Evolutionary conservation across 1,140 invertebrate genomes (phyloP), one percentile per base, ranked within the genome.

Genomic region (Papilio polyxenes): DNA sequence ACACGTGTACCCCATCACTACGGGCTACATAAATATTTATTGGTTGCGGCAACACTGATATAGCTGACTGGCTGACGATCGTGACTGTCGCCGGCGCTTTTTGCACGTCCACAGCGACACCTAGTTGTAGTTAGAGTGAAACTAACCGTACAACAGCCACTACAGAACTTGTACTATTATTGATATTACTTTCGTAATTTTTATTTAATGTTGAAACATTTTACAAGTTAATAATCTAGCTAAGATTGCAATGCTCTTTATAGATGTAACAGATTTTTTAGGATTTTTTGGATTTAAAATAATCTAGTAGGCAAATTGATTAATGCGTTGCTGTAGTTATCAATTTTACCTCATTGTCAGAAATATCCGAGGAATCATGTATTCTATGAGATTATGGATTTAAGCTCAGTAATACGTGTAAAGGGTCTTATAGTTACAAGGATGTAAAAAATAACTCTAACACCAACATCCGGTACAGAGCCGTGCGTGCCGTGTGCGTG

Each of bases 391-490:
- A 5, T 49, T 49, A 75, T 49, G 44, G 8, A 75, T 10, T 49
- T 37, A 48, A 48, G 17, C 17, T 79, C 10, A 17, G 23, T 13
- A 13, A 72, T 37, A 20, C 49, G 13, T 20, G 56, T 59, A 72
- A 17, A 72, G 11, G 65, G 23, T 8, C 31, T 37, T 40, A 72
- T 62, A 48, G 37, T 11, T 79, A 15, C 1, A 79, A 62, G 77
- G 77, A 79, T n/a, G 77, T 62, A 62, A 62, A 79, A 79, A 80
- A 81, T 15, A 82, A 56, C 53, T 72, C 83, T 86, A 85, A 85
- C 79, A 77, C 83, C 83, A 83, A 89, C 88, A 89, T 89, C 88
- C 88, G 86, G 87, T 82, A 83, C 83, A 80, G 75, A 44, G 80
- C 56, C 9, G 40, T 62, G 62, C 82, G 65, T 80, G 74, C 75